A percentile compares a stretch with the other conserved stretches of the same genome.
These are phyloP conservation scores for Copidosoma aretas DNA, from an alignment of 2,888 invertebrate species.

Conservation along the genomic window DNA sequence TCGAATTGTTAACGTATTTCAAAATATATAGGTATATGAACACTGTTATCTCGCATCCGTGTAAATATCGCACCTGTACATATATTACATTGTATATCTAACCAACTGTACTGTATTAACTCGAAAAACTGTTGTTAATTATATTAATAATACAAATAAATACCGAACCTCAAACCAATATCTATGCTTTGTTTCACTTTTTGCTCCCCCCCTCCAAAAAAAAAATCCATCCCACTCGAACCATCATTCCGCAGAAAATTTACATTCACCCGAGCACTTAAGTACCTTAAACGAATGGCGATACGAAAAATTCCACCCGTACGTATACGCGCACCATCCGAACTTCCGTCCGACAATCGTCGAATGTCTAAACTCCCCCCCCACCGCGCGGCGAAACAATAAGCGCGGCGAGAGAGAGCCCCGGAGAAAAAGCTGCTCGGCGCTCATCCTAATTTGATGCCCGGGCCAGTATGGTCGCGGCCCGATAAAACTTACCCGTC, in stretches of 20 bases:
- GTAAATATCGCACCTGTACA: conserved; percentile 57
- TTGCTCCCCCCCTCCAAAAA: no score
- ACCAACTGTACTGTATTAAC: conserved; percentile 51
- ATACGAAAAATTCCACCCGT: not conserved
- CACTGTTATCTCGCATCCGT: conserved; percentile 49
- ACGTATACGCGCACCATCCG: not conserved
- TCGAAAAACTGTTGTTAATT: conserved; percentile 57
- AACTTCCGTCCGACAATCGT: not conserved
- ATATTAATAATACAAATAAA: no score
- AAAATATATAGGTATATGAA: conserved; percentile 43
- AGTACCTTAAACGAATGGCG: not conserved
- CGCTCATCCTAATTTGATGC: conserved; percentile 35
- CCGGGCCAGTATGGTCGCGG: conserved; percentile 46
- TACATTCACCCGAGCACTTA: no score
- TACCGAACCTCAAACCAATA: no score
- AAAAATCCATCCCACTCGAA: no score
- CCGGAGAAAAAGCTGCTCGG: conserved; percentile 24
- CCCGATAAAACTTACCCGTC: conserved; percentile 46
- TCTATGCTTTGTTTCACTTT: no score
- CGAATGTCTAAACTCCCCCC: not conserved
- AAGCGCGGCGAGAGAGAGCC: conserved; percentile 10
- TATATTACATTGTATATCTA: conserved; percentile 48
- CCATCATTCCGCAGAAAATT: no score
- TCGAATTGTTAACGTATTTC: conserved; percentile 36
- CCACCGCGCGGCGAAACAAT: conserved; percentile 15